Base-by-base conservation (phyloP, 53 echinoderm and acorn worm genomes). In the Hippasteria phrygiana region DNA sequence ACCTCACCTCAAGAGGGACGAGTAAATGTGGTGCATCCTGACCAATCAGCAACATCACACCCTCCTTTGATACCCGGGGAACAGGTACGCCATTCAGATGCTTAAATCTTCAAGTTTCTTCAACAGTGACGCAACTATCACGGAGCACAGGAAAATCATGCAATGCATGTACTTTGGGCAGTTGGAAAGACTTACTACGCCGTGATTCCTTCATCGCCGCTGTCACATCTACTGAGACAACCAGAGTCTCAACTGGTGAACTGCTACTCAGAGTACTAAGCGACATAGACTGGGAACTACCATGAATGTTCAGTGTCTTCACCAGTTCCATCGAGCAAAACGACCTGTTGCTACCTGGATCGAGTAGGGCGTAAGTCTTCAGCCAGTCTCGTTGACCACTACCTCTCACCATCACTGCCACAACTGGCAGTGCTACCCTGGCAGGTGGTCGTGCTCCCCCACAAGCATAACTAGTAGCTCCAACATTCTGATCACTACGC, bases 1-100 rank as follows among this genome's bases (percentile, higher is more conserved):
- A 6, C 37, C 74, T 88, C 0, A 84, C 65, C 24, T 92, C 84
- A 45, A 88, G 51, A 89, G 92, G 59, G 33, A 88, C 79, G 10
- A n/a, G n/a, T n/a, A n/a, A n/a, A n/a, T n/a, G n/a, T n/a, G n/a
- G n/a, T n/a, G 82, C 80, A 89, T 92, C 84, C 14, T 92, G 88
- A 43, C 92, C 84, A 29, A 92, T 89, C 13, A 89, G 24, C 46
- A 89, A 17, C 24, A 71, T 74, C 28, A 89, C 75, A 24, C 55
- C 85, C 32, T 78, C 63, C 34, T 88, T 66, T 40, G 48, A 80
- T 16, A 71, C 81, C 11, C 59, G 18, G 36, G 87, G 87, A 26
- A 92, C 35, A 54, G 71, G 31, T 35, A 88, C 46, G 4, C 36
- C 88, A 43, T 83, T 32, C 12, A 89, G 77, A 56, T 89, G 81